Percentiles rank a stretch among this genome's conserved stretches.
Evolutionary conservation across 2,797 vertebrate species (phyloP).

Genomic region (Cossypha dichroa): DNA sequence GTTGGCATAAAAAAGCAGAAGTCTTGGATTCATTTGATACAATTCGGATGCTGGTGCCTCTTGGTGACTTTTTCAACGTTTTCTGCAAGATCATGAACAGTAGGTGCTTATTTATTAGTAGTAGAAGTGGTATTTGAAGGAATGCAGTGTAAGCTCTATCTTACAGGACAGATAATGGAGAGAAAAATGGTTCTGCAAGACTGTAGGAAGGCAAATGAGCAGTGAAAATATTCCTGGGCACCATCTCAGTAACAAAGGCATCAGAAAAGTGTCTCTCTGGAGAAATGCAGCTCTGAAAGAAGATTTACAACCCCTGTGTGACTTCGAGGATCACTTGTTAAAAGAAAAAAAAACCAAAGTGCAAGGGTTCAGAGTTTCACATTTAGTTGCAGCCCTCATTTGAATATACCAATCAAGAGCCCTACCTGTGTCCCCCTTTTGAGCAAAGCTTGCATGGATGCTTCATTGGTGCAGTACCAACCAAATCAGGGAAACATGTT

Average conservation of each 20-base stretch:
- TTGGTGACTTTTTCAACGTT: not conserved
- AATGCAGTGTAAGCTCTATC: not conserved
- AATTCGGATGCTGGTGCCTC: not conserved
- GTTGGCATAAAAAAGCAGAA: not conserved
- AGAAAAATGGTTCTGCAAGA: not conserved
- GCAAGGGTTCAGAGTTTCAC: not conserved
- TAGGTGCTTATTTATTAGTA: not conserved
- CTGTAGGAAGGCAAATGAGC: not conserved
- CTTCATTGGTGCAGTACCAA: not conserved
- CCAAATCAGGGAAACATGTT: not conserved
- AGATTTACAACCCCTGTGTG: not conserved
- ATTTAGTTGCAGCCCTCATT: not conserved
- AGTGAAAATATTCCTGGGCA: not conserved
- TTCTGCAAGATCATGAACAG: not conserved
- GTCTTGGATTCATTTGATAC: not conserved
- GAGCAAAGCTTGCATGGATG: not conserved
- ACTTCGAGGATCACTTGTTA: fast-evolving
- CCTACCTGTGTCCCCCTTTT: not conserved
- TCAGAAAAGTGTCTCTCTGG: not conserved
- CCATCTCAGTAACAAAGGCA: not conserved
- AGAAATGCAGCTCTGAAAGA: not conserved
- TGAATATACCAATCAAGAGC: not conserved
- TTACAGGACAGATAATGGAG: not conserved
- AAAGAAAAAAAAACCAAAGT: not conserved
- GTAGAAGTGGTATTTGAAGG: not conserved